These are phyloP conservation scores for Megastigmus dorsalis DNA, from an alignment of 2,888 invertebrate genomes.

Conservation along the genomic window DNA sequence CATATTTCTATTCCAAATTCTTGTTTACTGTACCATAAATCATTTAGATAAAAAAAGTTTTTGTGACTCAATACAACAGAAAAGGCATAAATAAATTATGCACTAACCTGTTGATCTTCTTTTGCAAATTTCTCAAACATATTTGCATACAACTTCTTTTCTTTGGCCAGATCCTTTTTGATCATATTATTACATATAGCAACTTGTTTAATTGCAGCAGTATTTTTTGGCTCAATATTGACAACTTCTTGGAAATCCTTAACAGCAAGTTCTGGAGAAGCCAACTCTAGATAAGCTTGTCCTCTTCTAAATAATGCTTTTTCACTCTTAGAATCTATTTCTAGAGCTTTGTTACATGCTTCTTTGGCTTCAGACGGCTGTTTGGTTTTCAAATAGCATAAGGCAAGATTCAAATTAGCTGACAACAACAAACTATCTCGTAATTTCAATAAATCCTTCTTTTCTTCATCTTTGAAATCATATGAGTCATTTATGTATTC, in stretches of 20 bases:
- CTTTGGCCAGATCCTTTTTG: slow-evolving; percentile 85
- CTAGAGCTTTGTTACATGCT: slow-evolving; percentile 86
- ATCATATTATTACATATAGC: slow-evolving; percentile 83
- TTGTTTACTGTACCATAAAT: too few relatives aligned
- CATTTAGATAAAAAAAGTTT: slow-evolving; percentile 16
- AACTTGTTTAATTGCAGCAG: slow-evolving; percentile 88
- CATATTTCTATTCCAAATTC: too few relatives aligned
- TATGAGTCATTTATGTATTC: slow-evolving; percentile 77
- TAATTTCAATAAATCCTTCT: slow-evolving; percentile 68
- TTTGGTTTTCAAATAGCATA: slow-evolving; percentile 87
- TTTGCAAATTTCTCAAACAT: slow-evolving; percentile 96
- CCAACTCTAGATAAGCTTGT: slow-evolving; percentile 84
- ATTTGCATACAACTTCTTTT: slow-evolving; percentile 92
- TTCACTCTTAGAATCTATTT: slow-evolving; percentile 84
- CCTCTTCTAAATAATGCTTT: slow-evolving; percentile 94
- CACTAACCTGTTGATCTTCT: slow-evolving; percentile 80
- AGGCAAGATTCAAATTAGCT: slow-evolving; percentile 86
- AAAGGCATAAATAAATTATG: too few relatives aligned
- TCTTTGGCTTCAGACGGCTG: slow-evolving; percentile 83
- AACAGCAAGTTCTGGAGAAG: slow-evolving; percentile 86
- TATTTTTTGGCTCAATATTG: slow-evolving; percentile 88
- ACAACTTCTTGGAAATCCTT: slow-evolving; percentile 86
- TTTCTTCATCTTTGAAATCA: slow-evolving; percentile 55
- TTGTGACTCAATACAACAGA: too few relatives aligned
- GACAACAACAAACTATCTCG: slow-evolving; percentile 80